These are phyloP conservation scores for Cichladusa arquata DNA, from an alignment of 2,113 vertebrate genomes.

Conservation along the genomic window DNA sequence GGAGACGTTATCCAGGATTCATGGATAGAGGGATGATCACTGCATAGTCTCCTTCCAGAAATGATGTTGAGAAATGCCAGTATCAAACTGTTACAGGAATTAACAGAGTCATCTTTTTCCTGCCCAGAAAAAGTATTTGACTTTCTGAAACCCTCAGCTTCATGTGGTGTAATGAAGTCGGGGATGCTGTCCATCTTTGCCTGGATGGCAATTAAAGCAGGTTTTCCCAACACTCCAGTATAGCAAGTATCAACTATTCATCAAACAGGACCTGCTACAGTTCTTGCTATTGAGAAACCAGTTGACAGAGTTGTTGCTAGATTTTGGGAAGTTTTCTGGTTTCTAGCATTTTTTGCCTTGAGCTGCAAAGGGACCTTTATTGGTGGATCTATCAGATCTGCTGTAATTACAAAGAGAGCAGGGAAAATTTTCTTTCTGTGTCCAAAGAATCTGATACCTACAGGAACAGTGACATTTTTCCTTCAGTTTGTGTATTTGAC, in stretches of 20 bases:
- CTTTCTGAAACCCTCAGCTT: not conserved
- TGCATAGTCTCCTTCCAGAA: not conserved
- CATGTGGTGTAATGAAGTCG: not conserved
- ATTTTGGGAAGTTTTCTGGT: not conserved
- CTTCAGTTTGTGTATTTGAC: not conserved
- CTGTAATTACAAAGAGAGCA: not conserved
- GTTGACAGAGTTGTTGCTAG: not conserved
- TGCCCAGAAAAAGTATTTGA: not conserved
- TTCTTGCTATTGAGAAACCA: not conserved
- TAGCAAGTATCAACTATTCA: not conserved
- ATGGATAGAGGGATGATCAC: not conserved
- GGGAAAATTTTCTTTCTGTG: not conserved
- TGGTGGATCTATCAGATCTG: not conserved
- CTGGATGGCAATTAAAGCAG: not conserved
- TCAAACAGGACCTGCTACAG: not conserved
- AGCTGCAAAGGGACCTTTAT: not conserved
- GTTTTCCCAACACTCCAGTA: not conserved
- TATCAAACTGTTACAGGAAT: not conserved
- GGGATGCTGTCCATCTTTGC: not conserved
- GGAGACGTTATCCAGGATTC: not conserved
- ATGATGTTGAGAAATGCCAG: not conserved
- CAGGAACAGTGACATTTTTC: fast-evolving
- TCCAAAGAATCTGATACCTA: not conserved
- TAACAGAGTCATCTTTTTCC: not conserved
- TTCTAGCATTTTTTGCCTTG: not conserved